Percentiles rank a stretch among this genome's conserved stretches.
phyloP scores from a whole-genome alignment of 1,140 invertebrate species.

The Aplysia californica region DNA sequence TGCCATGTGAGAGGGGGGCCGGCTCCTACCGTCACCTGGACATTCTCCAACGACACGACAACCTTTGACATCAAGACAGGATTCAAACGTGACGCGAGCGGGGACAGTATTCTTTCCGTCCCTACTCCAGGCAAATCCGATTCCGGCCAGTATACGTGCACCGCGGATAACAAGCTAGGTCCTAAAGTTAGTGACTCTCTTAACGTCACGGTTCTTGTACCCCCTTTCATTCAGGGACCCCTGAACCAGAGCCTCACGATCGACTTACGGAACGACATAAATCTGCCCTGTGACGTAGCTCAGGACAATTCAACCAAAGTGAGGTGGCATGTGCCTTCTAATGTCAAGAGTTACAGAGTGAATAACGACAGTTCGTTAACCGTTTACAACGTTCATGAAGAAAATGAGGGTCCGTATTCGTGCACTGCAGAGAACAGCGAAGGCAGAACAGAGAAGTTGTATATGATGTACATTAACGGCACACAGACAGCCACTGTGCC shows the following conservation, averaged over 20 bases:
- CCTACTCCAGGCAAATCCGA: not conserved
- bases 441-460: not conserved
- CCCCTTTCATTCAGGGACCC: not conserved
- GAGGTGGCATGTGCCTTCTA: not conserved
- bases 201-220: not conserved
- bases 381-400: not conserved
- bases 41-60: not conserved
- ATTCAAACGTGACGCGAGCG: not conserved
- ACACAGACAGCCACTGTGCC: too few species aligned
- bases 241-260: not conserved
- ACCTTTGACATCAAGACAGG: not conserved
- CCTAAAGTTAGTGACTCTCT: not conserved
- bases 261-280: not conserved
- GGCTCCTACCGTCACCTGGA: not conserved
- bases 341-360: not conserved
- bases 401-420: not conserved
- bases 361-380: not conserved
- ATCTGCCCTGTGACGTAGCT: not conserved
- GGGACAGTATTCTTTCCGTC: not conserved
- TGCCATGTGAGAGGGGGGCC: constrained; percentile 1
- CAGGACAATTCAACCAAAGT: not conserved
- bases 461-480: too few species aligned
- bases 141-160: not conserved
- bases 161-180: not conserved
- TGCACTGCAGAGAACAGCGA: not conserved